Evolutionary conservation across 1,140 invertebrate genomes (phyloP).

Genomic region (Brevipalpus yothersi): DNA sequence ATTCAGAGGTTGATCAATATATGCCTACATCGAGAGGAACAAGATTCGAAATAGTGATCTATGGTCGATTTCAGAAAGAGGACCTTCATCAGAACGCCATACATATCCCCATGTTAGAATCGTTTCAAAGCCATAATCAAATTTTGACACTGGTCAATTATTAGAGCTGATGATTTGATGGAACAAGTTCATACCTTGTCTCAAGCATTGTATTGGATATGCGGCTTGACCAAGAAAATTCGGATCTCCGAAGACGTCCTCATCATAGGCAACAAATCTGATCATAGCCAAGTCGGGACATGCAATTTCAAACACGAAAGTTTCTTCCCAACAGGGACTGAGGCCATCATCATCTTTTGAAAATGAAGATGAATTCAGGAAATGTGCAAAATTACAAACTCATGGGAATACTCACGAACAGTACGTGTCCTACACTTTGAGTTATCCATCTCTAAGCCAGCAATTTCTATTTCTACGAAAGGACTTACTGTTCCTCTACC

Average conservation of each 20-base stretch:
- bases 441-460: conserved; percentile 68
- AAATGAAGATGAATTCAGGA: background rate
- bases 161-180: too few species aligned
- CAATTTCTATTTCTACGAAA: conserved; percentile 77
- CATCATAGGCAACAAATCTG: conserved; percentile 78
- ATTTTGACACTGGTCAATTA: conserved; percentile 39
- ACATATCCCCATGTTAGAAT: conserved; percentile 4
- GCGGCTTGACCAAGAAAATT: conserved; percentile 93
- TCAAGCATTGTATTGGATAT: conserved; percentile 39
- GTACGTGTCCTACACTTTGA: conserved; percentile 61
- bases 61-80: background rate
- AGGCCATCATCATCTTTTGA: conserved; percentile 76
- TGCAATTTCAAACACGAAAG: conserved; percentile 57
- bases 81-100: conserved; percentile 10
- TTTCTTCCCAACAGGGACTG: conserved; percentile 82
- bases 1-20: conserved; percentile 20
- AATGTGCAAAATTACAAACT: background rate
- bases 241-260: conserved; percentile 91
- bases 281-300: conserved; percentile 73
- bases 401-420: conserved; percentile 15
- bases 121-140: background rate
- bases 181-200: conserved; percentile 18
- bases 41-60: conserved; percentile 15
- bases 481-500: conserved; percentile 67
- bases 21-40: conserved; percentile 15